Evolutionary conservation across 2,888 invertebrate species (phyloP).

Genomic region (Drosophila aldrichi): DNA sequence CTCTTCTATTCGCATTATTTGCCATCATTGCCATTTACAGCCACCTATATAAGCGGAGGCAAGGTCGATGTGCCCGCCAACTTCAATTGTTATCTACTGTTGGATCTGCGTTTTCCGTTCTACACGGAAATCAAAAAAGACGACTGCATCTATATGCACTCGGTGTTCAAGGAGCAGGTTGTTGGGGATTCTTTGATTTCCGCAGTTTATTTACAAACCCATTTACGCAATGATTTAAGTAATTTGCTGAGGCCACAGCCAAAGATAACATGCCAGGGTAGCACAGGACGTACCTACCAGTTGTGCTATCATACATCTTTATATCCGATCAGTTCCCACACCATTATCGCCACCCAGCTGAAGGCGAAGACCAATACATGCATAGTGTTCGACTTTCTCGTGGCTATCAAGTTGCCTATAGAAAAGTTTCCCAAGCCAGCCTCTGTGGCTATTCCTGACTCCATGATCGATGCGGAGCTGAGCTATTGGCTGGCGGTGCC

Average conservation of each 20-base stretch:
- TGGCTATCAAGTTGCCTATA: slow-evolving; percentile 21
- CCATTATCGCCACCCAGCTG: slow-evolving; percentile 26
- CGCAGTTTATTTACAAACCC: slow-evolving; percentile 19
- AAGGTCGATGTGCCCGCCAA: slow-evolving; percentile 20
- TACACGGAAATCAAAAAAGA: background rate
- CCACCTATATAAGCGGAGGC: slow-evolving; percentile 19
- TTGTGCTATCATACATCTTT: slow-evolving; percentile 31
- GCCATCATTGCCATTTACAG: background rate
- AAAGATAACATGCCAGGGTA: background rate
- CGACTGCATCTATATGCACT: slow-evolving; percentile 22
- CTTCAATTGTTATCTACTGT: slow-evolving; percentile 32
- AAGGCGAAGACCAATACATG: background rate
- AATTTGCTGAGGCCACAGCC: slow-evolving; percentile 4
- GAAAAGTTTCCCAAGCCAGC: slow-evolving; percentile 11
- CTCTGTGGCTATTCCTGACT: slow-evolving; percentile 11
- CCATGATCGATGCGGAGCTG: background rate
- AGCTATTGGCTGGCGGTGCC: slow-evolving; percentile 33
- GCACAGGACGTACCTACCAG: slow-evolving; percentile 16
- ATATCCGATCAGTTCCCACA: slow-evolving; percentile 32
- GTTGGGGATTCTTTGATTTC: slow-evolving; percentile 2
- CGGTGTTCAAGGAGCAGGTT: background rate
- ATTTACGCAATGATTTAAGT: slow-evolving; percentile 21
- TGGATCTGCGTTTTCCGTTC: slow-evolving; percentile 22
- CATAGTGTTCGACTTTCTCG: slow-evolving; percentile 30
- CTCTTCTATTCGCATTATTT: background rate